Evolutionary conservation across 1,140 invertebrate species (phyloP), one percentile per base, ranked within the genome.

Genomic region (Papilio glaucus): DNA sequence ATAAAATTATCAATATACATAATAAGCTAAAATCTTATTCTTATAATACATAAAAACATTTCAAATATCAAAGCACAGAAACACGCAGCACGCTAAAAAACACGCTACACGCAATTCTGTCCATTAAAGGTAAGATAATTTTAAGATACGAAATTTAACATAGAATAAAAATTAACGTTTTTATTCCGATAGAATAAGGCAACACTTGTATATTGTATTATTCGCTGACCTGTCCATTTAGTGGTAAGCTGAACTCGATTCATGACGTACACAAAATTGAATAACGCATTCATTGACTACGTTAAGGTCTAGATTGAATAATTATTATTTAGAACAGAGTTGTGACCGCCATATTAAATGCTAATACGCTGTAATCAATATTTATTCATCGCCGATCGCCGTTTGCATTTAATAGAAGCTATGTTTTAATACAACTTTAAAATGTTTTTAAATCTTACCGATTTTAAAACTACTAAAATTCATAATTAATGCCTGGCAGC

Each of bases 71-170:
- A 49, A 73, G 71, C 71, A 37, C 63, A 71, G 29, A 69, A 77
- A 74, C 80, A 82, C 81, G 76, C 78, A 78, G 78, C 83, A 84
- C 82, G 77, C 84, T 78, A 77, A 79, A 73, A 82, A 75, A 85
- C 85, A 90, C 88, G 90, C 90, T 88, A 90, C 85, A 89, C 83
- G 90, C 90, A 91, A 92, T 87, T 91, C 90, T 92, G 90, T 92
- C 90, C 90, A 92, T 90, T 92, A 92, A 81, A 76, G 75, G 26
- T 90, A 90, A 91, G 72, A 77, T 84, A 84, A 77, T 65, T 80
- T 72, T 87, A 90, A 83, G 80, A 78, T 73, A 73, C 81, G 76
- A 78, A 85, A 81, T 77, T 84, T 81, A 65, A 70, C 76, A 61
- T 79, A 78, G 74, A 77, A 77, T 75, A 71, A 77, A 80, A 80